Base-by-base conservation (phyloP, 1,140 invertebrate species). In the Aphis craccivora region DNA sequence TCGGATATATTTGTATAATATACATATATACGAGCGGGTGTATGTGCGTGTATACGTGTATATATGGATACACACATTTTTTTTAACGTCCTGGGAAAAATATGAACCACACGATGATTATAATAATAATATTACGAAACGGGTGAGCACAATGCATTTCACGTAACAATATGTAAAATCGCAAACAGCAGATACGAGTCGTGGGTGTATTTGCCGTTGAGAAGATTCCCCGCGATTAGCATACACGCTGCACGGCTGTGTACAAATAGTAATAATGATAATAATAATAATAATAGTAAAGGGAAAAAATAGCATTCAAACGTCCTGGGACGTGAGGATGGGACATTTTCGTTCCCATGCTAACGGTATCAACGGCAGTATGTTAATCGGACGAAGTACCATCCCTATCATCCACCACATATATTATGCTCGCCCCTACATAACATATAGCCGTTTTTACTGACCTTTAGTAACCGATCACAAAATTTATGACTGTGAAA, bases 51-150 rank as follows among this genome's bases (percentile, higher is more conserved):
- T 35, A 40, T 40, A 37, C 3, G 11, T 43, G 3, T 35, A 40
- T 40, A 37, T 43, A 84, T 20, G 84, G 23, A 35, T 86, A 14
- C 30, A 76, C n/a, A n/a, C 43, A 51, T 51, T 88, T 89, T 25
- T 90, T 91, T 91, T 83, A 92, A 92, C 91, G 91, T 93, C 91
- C 91, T 93, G 91, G 76, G 91, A 93, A 93, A 93, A 93, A 93
- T 83, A 93, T 30, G 76, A 48, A 48, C 43, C 76, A 3, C 91
- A 84, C 48, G 48, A 93, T 55, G 76, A 93, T 93, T 93, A 93
- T 86, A 84, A 83, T 86, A 84, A 83, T 55, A 84, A 51, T 91
- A 84, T 92, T 93, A 93, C 91, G 81, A 93, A 93, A 93, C 30
- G 81, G 91, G 35, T 25, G 48, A 9, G 55, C 67, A 83, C 76